Percentiles rank a stretch among this genome's conserved stretches.
Evolutionary conservation across 2,797 vertebrate genomes (phyloP).

Genomic region (Cheirogaleus major): DNA sequence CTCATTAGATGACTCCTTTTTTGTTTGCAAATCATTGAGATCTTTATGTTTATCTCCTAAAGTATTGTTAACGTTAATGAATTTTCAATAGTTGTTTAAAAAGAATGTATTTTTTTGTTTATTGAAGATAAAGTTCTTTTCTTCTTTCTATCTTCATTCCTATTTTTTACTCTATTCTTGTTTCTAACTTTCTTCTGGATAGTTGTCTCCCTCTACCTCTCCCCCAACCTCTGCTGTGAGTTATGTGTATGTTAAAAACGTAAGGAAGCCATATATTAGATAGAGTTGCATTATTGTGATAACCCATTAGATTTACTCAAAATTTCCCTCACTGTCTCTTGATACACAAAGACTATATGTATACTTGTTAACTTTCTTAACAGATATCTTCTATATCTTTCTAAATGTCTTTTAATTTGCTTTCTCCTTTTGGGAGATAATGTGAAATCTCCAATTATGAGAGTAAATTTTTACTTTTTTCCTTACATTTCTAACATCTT

Average conservation of each 20-base stretch:
- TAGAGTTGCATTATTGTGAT: neutral
- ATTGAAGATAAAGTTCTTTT: neutral
- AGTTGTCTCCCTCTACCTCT: neutral
- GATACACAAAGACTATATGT: neutral
- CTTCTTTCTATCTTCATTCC: neutral
- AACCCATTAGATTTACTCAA: neutral
- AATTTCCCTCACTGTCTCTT: neutral
- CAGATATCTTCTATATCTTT: neutral
- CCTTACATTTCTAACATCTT: neutral
- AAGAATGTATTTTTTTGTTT: neutral
- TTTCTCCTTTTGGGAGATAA: neutral
- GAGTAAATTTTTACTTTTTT: neutral
- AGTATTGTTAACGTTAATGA: neutral
- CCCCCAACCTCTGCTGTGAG: neutral
- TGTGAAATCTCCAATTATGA: neutral
- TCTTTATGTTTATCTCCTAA: neutral
- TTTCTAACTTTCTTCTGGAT: neutral
- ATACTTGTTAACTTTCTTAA: neutral
- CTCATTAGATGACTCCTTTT: neutral
- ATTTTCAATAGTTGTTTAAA: neutral
- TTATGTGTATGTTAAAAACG: neutral
- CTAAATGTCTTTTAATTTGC: neutral
- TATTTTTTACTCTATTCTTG: neutral
- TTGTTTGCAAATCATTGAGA: neutral
- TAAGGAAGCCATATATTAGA: neutral